Base-by-base conservation (phyloP, 2,797 vertebrate species). In the Tenualosa thibaudeaui region DNA sequence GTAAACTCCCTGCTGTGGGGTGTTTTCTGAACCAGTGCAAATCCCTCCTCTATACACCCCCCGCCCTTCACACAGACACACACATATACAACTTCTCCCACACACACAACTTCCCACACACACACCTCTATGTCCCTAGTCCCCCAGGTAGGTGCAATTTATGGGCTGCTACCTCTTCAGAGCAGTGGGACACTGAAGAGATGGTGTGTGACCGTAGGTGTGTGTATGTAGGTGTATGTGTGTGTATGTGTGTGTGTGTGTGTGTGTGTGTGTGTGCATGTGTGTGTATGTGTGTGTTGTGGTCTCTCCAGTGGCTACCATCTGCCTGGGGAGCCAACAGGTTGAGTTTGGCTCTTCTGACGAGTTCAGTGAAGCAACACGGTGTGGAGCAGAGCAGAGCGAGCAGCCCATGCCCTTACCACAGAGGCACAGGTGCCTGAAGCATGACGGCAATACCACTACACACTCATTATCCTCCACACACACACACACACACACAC, bases 131-230 rank as follows among this genome's bases (percentile, higher is more conserved):
- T 6, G 13, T 37, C 37, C 37, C 68, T 13, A 6, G 40, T 46
- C 37, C 71, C 71, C 71, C 71, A 78, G 71, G 37, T 78, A 78
- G 71, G 19, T 46, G 40, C 71, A 46, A 78, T 78, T 78, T 78
- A 78, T 78, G 71, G 71, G 19, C 71, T 78, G 71, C 71, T 78
- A 78, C 37, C 71, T 46, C 40, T 40, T 17, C 4, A 46, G 37
- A 78, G 71, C 40, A 19, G 71, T 78, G 37, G 71, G 71, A 46
- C 71, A 22, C 71, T 22, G 37, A 78, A 43, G 17, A 40, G 17
- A 46, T 46, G 37, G 3, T 6, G 40, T 37, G 6, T 78, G 71
- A 43, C 37, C 13, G 26, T 46, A 37, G 40, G 68, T 40, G 62
- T 71, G 65, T 71, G 62, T 65, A 24, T 65, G 62, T 65, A 24